Conservation (phyloP, 2,797 vertebrate species). For the Mormyrus hasselquistii region DNA sequence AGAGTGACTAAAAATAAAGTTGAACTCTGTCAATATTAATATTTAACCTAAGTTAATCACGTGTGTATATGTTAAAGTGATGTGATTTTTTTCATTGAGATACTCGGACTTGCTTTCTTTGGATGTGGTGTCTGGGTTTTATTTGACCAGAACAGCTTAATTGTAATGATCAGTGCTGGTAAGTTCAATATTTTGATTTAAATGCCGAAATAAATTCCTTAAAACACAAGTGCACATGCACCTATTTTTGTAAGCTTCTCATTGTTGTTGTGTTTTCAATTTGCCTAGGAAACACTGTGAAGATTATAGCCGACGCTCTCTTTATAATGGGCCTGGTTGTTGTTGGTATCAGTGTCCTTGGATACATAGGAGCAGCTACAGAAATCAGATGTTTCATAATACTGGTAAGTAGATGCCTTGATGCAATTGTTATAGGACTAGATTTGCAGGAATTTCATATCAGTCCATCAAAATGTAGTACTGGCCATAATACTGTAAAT, state of each 20-base stretch:
- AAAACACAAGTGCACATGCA: background rate
- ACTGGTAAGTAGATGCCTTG: constrained; percentile 14
- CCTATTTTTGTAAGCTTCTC: background rate
- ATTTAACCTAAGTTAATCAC: background rate
- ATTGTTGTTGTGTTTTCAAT: background rate
- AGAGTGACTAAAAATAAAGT: background rate
- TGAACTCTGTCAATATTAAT: background rate
- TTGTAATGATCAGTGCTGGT: constrained; percentile 18
- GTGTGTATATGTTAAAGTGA: background rate
- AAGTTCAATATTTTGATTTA: background rate
- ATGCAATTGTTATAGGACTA: background rate
- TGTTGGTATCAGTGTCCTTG: constrained; percentile 16
- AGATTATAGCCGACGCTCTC: background rate
- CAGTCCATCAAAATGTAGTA: background rate
- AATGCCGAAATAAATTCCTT: background rate
- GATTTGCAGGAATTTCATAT: background rate
- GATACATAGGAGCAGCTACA: constrained; percentile 20
- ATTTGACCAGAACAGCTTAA: constrained; percentile 26
- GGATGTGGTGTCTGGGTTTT: constrained; percentile 31
- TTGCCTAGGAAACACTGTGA: background rate
- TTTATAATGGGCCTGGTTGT: constrained; percentile 18
- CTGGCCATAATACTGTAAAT: background rate
- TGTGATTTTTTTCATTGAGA: constrained; percentile 7
- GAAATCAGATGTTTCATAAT: constrained; percentile 19
- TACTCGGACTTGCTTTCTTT: constrained; percentile 25